Evolutionary conservation across 2,888 invertebrate species (phyloP).

Genomic region (Philereme vetulata): DNA sequence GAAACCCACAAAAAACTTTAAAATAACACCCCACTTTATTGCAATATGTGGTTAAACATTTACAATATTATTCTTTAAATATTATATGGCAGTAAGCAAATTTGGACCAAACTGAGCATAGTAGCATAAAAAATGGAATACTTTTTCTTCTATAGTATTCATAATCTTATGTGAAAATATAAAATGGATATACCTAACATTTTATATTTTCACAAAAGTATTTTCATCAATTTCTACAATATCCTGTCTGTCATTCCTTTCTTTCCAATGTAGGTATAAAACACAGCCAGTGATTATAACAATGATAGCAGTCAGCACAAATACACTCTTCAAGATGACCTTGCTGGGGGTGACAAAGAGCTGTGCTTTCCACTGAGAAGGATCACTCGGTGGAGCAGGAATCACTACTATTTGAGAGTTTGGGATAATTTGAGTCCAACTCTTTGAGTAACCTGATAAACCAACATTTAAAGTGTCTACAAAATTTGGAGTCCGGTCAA

Average conservation of each 20-base stretch:
- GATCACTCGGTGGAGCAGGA: conserved; percentile 91
- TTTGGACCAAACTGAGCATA: not conserved
- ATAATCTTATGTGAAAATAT: too few species aligned
- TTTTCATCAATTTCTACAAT: conserved; percentile 77
- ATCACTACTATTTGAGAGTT: conserved; percentile 99
- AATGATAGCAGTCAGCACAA: conserved; percentile 94
- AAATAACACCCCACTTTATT: too few species aligned
- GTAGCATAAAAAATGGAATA: not conserved
- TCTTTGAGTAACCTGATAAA: conserved; percentile 86
- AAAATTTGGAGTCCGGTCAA: conserved; percentile 99
- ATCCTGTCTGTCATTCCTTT: conserved; percentile 83
- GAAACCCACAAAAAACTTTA: too few species aligned
- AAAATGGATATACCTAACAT: not conserved
- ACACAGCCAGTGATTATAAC: conserved; percentile 93
- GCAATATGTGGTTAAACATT: too few species aligned
- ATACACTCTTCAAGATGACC: conserved; percentile 95
- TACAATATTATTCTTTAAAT: too few species aligned
- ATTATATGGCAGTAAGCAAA: too few species aligned
- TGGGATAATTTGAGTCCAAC: conserved; percentile 97
- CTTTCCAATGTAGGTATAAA: conserved; percentile 94
- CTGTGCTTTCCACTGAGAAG: conserved; percentile 93
- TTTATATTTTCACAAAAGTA: conserved; percentile 72
- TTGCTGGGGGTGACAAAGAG: conserved; percentile 98
- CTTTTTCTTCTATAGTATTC: too few species aligned
- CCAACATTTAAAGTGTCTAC: conserved; percentile 95